phyloP scores from a whole-genome alignment of 2,888 invertebrate genomes.

The Fragum sueziense region DNA sequence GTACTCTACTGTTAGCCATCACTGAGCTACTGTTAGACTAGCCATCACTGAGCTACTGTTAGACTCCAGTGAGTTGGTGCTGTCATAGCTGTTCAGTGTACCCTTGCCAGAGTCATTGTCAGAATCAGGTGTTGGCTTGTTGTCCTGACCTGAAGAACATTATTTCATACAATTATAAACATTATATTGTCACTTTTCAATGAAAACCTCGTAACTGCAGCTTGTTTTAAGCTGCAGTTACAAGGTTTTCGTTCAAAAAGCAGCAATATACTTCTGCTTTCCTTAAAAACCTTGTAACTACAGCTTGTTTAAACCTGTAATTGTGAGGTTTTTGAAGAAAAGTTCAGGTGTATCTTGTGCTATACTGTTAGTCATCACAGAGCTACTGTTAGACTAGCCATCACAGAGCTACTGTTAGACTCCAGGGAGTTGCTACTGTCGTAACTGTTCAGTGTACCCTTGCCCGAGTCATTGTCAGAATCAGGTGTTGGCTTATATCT shows the following conservation, averaged over 20 bases:
- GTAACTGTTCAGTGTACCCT: constrained; percentile 86
- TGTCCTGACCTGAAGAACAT: constrained; percentile 74
- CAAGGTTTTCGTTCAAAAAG: too few relatives aligned
- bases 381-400: constrained; percentile 81
- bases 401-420: constrained; percentile 73
- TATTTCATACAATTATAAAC: too few relatives aligned
- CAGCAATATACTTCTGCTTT: too few relatives aligned
- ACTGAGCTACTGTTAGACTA: constrained; percentile 70
- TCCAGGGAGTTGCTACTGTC: constrained; percentile 86
- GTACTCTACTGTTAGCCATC: constrained; percentile 85
- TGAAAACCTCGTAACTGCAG: too few relatives aligned
- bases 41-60: constrained; percentile 77
- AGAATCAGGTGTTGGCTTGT: constrained; percentile 81
- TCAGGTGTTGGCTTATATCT: constrained; percentile 80
- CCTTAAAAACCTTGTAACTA: too few relatives aligned
- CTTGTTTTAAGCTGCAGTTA: too few relatives aligned
- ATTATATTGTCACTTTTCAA: too few relatives aligned
- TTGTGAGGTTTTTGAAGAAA: too few relatives aligned
- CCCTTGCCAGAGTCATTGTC: constrained; percentile 82
- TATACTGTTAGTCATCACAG: constrained; percentile 83
- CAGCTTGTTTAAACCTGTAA: too few relatives aligned
- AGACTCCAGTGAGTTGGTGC: constrained; percentile 85
- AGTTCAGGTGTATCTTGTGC: constrained; percentile 92
- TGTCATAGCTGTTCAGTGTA: constrained; percentile 86
- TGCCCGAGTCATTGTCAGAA: constrained; percentile 81